Evolutionary conservation across 2,797 vertebrate genomes (phyloP), one percentile per base, ranked within the genome.

Genomic region (Loriculus beryllinus): DNA sequence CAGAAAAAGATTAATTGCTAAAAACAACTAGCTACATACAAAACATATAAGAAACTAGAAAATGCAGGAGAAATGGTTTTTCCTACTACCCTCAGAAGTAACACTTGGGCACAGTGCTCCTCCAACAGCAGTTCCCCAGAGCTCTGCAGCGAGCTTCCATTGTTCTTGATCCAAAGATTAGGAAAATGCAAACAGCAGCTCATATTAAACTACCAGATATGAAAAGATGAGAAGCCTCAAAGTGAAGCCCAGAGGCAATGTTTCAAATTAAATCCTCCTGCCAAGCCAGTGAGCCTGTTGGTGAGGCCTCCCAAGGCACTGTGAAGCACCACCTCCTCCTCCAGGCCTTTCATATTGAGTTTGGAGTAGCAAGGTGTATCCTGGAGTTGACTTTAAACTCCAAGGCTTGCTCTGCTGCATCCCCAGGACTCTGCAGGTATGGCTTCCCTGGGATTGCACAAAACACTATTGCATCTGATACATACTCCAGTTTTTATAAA

Each of bases 401-500:
- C 28, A 19, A 52, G 64, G 21, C 17, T 74, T 47, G 21, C 43
- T 59, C 37, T 72, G 39, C 35, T 65, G 45, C 64, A 51, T 18
- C 39, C 17, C 40, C 64, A 89, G 18, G 57, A 43, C 26, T 25
- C 43, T 29, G 70, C 40, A 85, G 48, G 7, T 19, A 25, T 0
- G 4, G 26, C 7, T 63, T 49, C 62, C 68, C 71, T 23, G n/a
- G 62, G 47, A 80, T 0, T 25, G 40, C 25, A 67, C 25, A 12
- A 0, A 33, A 14, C 6, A 22, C 33, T 20, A 28, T 28, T 35
- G 56, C 2, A 9, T 47, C 76, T 20, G 54, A 52, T 39, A 28
- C 2, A 2, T 3, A 25, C 17, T 51, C 19, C 0, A 0, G 28
- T 12, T 45, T 47, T 74, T 42, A 12, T 22, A 28, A n/a, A 60